phyloP scores from a whole-genome alignment of 2,888 invertebrate genomes.

The Nephrotoma appendiculata region DNA sequence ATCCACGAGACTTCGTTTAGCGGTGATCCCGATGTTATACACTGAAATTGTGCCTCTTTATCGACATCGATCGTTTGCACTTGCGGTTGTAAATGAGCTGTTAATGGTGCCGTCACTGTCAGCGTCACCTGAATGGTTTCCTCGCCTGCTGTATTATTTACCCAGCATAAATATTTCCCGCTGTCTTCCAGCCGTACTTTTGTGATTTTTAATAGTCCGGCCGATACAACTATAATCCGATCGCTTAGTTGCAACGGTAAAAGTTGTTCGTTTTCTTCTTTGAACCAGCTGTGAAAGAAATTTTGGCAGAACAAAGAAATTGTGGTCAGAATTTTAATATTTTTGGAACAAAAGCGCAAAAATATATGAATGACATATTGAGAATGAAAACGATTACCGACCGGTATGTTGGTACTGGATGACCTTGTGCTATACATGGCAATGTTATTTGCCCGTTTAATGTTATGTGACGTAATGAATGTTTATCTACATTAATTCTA shows the following conservation, averaged over 20 bases:
- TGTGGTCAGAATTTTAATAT: not conserved
- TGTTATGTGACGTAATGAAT: slow-evolving; percentile 48
- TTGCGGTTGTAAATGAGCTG: slow-evolving; percentile 66
- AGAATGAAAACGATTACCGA: slow-evolving; percentile 19
- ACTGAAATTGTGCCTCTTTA: slow-evolving; percentile 72
- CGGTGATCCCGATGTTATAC: slow-evolving; percentile 78
- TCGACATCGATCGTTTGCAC: slow-evolving; percentile 69
- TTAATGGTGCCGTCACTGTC: slow-evolving; percentile 64
- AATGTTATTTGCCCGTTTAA: slow-evolving; percentile 59
- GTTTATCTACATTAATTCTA: slow-evolving; percentile 55
- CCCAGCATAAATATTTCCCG: slow-evolving; percentile 79
- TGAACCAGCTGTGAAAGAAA: slow-evolving; percentile 46
- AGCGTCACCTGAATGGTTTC: slow-evolving; percentile 64
- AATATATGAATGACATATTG: not conserved
- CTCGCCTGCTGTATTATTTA: slow-evolving; percentile 78
- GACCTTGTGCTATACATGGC: slow-evolving; percentile 67
- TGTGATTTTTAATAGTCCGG: slow-evolving; percentile 50
- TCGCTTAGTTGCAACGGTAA: slow-evolving; percentile 52
- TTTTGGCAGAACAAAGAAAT: not conserved
- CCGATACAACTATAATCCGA: slow-evolving; percentile 40
- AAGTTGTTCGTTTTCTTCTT: slow-evolving; percentile 55
- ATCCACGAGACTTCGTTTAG: slow-evolving; percentile 64
- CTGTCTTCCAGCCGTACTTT: slow-evolving; percentile 60
- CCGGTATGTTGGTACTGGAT: slow-evolving; percentile 68
- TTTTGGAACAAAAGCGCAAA: not conserved